Conservation (phyloP, 2,888 invertebrate genomes). For the Microplitis deprimator region DNA sequence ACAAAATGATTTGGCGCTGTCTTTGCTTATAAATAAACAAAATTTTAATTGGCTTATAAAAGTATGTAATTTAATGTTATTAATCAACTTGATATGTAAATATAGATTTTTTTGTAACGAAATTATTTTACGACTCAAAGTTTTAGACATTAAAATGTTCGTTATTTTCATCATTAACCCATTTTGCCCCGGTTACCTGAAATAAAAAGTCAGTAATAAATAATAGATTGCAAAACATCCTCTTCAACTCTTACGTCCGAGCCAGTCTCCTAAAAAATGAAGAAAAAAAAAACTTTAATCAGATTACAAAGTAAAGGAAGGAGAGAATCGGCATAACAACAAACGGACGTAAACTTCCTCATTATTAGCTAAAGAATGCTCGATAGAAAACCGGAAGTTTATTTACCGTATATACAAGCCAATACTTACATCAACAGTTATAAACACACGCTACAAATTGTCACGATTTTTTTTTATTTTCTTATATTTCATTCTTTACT, state of each 20-base stretch:
- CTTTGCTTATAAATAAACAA: no score
- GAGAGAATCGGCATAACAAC: background rate
- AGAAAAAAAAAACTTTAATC: background rate
- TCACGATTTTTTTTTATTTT: background rate
- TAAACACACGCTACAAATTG: background rate
- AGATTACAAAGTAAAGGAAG: background rate
- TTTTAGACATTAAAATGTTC: no score
- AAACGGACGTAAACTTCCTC: slow-evolving; percentile 26
- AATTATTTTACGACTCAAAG: no score
- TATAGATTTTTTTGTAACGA: no score
- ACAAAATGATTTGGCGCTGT: no score
- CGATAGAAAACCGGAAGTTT: slow-evolving; percentile 30
- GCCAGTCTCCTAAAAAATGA: background rate
- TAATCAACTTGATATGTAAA: no score
- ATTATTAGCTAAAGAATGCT: slow-evolving; percentile 26
- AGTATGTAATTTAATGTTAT: no score
- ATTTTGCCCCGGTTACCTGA: no score
- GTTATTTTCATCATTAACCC: no score
- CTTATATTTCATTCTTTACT: background rate
- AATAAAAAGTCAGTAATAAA: no score
- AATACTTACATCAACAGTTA: background rate
- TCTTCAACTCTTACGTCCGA: background rate
- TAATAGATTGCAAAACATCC: no score
- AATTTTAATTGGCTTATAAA: no score
- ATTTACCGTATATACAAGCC: background rate